Conservation (phyloP, 1,140 invertebrate species). For the Leptopilina clavipes region DNA sequence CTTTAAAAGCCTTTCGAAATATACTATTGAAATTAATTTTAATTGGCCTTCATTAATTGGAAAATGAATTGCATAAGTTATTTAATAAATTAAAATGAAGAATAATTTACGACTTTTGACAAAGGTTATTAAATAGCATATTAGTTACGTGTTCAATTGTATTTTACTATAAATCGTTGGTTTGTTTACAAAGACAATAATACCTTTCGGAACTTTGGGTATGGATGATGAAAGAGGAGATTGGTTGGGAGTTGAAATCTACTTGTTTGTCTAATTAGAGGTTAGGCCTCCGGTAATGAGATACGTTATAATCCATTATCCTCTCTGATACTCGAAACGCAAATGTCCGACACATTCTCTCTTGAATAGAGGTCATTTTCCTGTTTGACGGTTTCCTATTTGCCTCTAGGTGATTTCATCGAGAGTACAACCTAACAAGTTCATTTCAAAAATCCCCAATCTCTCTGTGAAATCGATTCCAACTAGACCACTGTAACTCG, state of each 20-base stretch:
- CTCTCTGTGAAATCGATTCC: neutral
- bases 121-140: too few relatives aligned
- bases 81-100: too few relatives aligned
- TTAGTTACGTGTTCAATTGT: neutral
- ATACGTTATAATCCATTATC: conserved; percentile 20
- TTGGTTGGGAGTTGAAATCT: conserved; percentile 10
- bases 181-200: conserved; percentile 7
- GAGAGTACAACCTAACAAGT: neutral
- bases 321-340: conserved; percentile 5
- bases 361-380: conserved; percentile 19
- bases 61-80: too few relatives aligned
- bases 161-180: neutral
- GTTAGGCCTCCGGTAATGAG: conserved; percentile 17
- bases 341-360: neutral
- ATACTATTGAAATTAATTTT: too few relatives aligned
- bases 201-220: neutral
- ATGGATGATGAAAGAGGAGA: neutral
- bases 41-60: too few relatives aligned
- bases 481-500: neutral
- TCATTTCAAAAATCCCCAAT: conserved; percentile 1
- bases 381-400: conserved; percentile 8
- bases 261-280: conserved; percentile 1
- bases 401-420: conserved; percentile 11
- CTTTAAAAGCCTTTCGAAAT: too few relatives aligned
- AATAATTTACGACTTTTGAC: too few relatives aligned